phyloP scores from a whole-genome alignment of 2,113 vertebrate genomes.

The Okapia johnstoni region DNA sequence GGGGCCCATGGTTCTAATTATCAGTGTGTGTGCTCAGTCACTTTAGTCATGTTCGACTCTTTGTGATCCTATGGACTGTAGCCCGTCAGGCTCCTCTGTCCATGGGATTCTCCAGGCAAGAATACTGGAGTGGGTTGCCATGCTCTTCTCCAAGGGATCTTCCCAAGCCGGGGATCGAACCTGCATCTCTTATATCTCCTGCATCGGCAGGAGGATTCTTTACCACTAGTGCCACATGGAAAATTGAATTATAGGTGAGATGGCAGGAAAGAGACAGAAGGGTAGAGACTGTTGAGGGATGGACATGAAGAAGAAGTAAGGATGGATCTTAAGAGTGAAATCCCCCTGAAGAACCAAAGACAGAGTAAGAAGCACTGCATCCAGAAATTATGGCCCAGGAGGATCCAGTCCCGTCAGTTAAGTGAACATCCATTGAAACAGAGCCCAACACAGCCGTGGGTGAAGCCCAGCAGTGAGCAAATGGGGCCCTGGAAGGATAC shows the following conservation, averaged over 20 bases:
- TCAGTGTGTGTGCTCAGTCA: neutral
- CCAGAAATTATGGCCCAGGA: neutral
- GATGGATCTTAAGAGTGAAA: neutral
- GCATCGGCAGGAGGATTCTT: neutral
- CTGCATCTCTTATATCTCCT: neutral
- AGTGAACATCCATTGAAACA: accelerated
- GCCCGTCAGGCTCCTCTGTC: accelerated
- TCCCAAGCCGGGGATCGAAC: neutral
- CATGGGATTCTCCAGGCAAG: neutral
- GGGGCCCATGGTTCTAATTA: neutral
- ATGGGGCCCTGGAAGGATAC: neutral
- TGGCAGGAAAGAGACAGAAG: neutral
- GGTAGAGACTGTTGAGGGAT: neutral
- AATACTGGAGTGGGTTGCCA: neutral
- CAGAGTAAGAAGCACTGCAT: neutral
- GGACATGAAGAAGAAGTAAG: neutral
- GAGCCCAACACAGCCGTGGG: neutral
- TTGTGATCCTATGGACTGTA: neutral
- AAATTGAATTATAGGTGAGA: neutral
- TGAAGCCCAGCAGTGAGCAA: neutral
- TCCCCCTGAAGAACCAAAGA: neutral
- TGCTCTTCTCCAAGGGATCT: neutral
- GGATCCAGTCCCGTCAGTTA: no score
- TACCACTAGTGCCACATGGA: neutral
- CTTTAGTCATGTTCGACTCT: neutral